These are phyloP conservation scores for Melikaiella ostensackeni DNA, from an alignment of 2,888 invertebrate species.

Conservation along the genomic window DNA sequence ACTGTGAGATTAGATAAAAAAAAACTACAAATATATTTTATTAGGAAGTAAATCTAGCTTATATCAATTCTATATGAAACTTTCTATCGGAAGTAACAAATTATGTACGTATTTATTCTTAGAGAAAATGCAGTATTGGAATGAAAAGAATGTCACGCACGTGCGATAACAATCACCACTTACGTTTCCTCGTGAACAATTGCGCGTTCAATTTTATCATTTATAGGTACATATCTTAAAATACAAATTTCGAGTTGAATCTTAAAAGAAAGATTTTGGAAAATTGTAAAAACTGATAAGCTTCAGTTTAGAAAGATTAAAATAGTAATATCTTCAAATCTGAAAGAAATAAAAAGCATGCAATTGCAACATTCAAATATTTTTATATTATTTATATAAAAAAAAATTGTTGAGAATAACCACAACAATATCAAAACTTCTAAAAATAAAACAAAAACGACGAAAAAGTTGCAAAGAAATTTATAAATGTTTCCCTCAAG, in stretches of 20 bases:
- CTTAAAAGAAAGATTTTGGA: too few species aligned
- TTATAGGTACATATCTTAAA: not conserved
- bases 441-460: not conserved
- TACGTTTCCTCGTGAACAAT: not conserved
- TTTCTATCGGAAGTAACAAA: not conserved
- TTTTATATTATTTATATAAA: too few species aligned
- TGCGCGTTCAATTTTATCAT: not conserved
- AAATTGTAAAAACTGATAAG: too few species aligned
- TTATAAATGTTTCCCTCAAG: slow-evolving; percentile 11
- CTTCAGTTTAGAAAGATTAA: too few species aligned
- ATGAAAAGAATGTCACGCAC: not conserved
- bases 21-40: too few species aligned
- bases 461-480: not conserved
- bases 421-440: not conserved
- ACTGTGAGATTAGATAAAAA: too few species aligned
- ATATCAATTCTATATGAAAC: not conserved
- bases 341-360: too few species aligned
- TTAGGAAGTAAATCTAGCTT: too few species aligned
- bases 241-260: not conserved
- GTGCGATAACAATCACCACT: slow-evolving; percentile 1
- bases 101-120: not conserved
- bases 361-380: too few species aligned
- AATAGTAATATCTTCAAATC: too few species aligned
- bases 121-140: not conserved
- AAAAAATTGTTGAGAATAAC: too few species aligned